Percentiles rank a stretch among this genome's conserved stretches.
These are phyloP conservation scores for Drosophila birchii DNA, from an alignment of 2,888 invertebrate genomes.

Conservation along the genomic window DNA sequence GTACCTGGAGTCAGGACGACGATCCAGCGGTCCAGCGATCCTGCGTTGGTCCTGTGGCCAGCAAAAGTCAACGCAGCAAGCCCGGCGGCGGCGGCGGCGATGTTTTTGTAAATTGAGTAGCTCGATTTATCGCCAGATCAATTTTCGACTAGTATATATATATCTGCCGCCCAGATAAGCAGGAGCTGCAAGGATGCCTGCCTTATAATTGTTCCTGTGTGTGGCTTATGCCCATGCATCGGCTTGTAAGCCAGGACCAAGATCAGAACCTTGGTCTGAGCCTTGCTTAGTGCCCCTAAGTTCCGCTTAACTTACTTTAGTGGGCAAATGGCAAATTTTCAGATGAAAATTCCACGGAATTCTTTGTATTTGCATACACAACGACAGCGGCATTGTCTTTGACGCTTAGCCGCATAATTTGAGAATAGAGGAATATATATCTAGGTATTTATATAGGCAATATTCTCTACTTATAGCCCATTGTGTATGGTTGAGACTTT, in stretches of 20 bases:
- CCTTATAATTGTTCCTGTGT: conserved; percentile 67
- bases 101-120: conserved; percentile 75
- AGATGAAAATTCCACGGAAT: conserved; percentile 51
- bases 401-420: conserved; percentile 72
- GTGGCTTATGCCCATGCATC: conserved; percentile 58
- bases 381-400: conserved; percentile 60
- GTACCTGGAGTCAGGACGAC: conserved; percentile 70
- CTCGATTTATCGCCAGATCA: conserved; percentile 77
- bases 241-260: conserved; percentile 45
- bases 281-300: conserved; percentile 40
- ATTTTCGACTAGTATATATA: conserved; percentile 55
- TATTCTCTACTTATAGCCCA: conserved; percentile 6
- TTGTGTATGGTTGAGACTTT: conserved; percentile 1
- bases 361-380: conserved; percentile 48
- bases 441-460: neutral
- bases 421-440: conserved; percentile 13
- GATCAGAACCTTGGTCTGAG: conserved; percentile 30
- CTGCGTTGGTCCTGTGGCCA: conserved; percentile 29
- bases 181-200: conserved; percentile 16
- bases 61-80: conserved; percentile 78
- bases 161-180: conserved; percentile 75
- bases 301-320: conserved; percentile 79
- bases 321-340: conserved; percentile 74
- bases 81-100: conserved; percentile 55
- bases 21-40: neutral